Conservation (phyloP, 1,140 invertebrate genomes). For the Palaemon carinicauda region DNA sequence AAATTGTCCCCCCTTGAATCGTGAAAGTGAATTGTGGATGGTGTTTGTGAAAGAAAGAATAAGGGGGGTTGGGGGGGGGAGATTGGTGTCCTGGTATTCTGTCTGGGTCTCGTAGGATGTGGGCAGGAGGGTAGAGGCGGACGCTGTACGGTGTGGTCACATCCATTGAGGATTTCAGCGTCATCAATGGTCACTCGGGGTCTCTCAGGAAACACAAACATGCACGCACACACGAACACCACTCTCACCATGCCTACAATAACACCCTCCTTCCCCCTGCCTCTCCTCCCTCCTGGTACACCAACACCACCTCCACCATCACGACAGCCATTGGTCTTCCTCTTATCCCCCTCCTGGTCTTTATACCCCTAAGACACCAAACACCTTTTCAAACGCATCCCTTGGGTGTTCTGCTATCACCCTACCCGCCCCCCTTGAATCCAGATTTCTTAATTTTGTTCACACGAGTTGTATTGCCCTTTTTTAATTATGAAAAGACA, state of each 20-base stretch:
- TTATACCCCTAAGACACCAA: neutral
- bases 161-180: neutral
- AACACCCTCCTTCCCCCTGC: neutral
- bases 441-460: no score
- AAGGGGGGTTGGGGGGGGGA: neutral
- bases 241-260: neutral
- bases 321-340: neutral
- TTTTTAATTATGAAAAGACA: no score
- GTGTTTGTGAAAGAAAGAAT: neutral
- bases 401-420: no score
- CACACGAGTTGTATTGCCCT: no score
- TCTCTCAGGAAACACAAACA: neutral
- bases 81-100: neutral
- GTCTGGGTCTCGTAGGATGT: no score
- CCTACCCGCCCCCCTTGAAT: no score
- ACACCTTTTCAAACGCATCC: neutral
- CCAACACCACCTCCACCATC: neutral
- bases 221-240: conserved; percentile 23
- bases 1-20: neutral
- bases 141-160: neutral
- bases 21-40: neutral
- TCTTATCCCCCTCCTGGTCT: neutral
- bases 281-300: neutral
- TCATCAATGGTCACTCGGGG: conserved; percentile 10
- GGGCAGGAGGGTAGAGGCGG: neutral